These are phyloP conservation scores for Drosophila silvestris DNA, from an alignment of 2,888 invertebrate genomes.

Conservation along the genomic window DNA sequence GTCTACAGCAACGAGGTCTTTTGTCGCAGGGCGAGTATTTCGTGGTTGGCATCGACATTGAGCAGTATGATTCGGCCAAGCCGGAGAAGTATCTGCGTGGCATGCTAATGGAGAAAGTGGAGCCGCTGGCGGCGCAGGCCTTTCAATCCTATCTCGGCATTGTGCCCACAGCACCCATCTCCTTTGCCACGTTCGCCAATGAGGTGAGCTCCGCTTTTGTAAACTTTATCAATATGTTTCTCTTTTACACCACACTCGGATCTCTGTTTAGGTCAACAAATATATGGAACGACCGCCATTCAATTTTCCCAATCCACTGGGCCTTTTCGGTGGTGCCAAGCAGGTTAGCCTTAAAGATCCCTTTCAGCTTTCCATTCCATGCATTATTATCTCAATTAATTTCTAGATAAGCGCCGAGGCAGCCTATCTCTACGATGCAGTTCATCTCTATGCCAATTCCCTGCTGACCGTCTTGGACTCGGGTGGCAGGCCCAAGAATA, in stretches of 20 bases:
- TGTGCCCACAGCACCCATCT: constrained; percentile 90
- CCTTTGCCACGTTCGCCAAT: constrained; percentile 90
- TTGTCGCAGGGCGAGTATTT: constrained; percentile 96
- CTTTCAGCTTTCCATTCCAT: constrained; percentile 4
- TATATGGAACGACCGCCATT: constrained; percentile 95
- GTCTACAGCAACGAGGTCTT: constrained; percentile 92
- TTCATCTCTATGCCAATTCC: constrained; percentile 95
- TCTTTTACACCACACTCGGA: neutral
- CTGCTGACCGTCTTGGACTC: constrained; percentile 89
- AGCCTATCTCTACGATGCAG: constrained; percentile 97
- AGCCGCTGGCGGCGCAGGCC: constrained; percentile 88
- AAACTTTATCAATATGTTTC: constrained; percentile 1
- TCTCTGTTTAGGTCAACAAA: constrained; percentile 89
- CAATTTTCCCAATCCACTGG: constrained; percentile 93
- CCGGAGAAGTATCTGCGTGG: constrained; percentile 93
- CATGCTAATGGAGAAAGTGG: constrained; percentile 87
- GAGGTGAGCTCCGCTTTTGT: constrained; percentile 72
- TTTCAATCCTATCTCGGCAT: constrained; percentile 94
- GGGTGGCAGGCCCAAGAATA: constrained; percentile 91
- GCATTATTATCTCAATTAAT: constrained; percentile 12
- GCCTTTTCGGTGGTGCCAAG: constrained; percentile 90
- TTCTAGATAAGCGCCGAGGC: constrained; percentile 93
- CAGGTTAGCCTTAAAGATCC: constrained; percentile 86
- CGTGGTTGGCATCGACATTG: constrained; percentile 95
- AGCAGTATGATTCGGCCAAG: constrained; percentile 92